Conservation (phyloP, 2,888 invertebrate genomes). For the Acanthoscelides obtectus region DNA sequence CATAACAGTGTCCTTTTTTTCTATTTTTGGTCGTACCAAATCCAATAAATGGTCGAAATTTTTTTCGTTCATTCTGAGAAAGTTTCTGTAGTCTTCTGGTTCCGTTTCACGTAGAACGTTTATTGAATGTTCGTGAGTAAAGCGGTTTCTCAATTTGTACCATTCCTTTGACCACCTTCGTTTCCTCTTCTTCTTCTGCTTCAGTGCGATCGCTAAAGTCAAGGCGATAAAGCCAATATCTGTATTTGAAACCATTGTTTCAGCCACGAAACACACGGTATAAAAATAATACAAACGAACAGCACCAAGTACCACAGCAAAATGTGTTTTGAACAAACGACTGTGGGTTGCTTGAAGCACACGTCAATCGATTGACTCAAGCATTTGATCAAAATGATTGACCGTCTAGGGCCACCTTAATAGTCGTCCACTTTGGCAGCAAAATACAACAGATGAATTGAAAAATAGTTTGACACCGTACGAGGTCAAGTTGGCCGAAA, state of each 20-base stretch:
- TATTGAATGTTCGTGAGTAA: slow-evolving; percentile 15
- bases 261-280: too few species aligned
- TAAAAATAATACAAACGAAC: too few species aligned
- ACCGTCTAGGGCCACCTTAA: too few species aligned
- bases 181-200: slow-evolving; percentile 2
- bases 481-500: not conserved
- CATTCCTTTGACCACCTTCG: slow-evolving; percentile 7
- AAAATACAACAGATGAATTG: not conserved
- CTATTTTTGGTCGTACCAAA: slow-evolving; percentile 10
- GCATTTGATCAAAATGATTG: too few species aligned
- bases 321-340: too few species aligned
- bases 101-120: slow-evolving; percentile 8
- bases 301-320: too few species aligned
- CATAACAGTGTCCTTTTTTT: slow-evolving; percentile 8
- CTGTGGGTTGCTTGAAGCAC: too few species aligned
- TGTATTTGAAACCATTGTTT: too few species aligned
- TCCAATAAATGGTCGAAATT: slow-evolving; percentile 14
- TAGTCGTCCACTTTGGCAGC: not conserved
- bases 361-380: too few species aligned
- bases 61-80: slow-evolving; percentile 13
- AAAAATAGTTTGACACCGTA: not conserved
- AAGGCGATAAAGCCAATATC: too few species aligned
- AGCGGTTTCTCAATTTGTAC: slow-evolving; percentile 11
- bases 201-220: too few species aligned
- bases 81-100: slow-evolving; percentile 18